Conservation (phyloP, 2,113 vertebrate species). For the Chelonoidis abingdonii region DNA sequence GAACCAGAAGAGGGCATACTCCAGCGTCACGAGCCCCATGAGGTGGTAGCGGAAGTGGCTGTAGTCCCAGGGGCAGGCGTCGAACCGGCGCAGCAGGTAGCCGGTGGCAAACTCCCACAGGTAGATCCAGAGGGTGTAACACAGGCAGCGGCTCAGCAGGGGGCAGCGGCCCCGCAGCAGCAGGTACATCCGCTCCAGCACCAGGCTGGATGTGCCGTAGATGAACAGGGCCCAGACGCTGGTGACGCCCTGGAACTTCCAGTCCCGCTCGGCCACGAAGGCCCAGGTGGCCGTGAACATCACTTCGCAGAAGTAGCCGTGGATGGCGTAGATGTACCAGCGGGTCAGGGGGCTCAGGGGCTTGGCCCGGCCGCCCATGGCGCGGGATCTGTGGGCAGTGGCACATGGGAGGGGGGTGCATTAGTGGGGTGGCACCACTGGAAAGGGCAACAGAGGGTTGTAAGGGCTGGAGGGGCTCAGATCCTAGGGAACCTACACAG, state of each 20-base stretch:
- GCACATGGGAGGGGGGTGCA: no score
- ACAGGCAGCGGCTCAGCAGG: not conserved
- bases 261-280: slow-evolving; percentile 35
- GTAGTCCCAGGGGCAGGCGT: slow-evolving; percentile 70
- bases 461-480: no score
- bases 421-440: not conserved
- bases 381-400: not conserved
- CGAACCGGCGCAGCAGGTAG: not conserved
- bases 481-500: no score
- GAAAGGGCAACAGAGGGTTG: no score
- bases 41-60: slow-evolving; percentile 43
- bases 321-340: slow-evolving; percentile 68
- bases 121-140: slow-evolving; percentile 62
- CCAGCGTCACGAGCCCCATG: slow-evolving; percentile 60
- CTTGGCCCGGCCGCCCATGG: not conserved
- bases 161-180: not conserved
- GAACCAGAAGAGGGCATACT: slow-evolving; percentile 62
- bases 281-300: slow-evolving; percentile 57
- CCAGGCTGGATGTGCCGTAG: slow-evolving; percentile 53
- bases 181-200: slow-evolving; percentile 52
- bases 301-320: slow-evolving; percentile 62
- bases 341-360: slow-evolving; percentile 40
- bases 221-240: slow-evolving; percentile 69
- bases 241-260: slow-evolving; percentile 52
- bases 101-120: slow-evolving; percentile 60